Base-by-base conservation (phyloP, 2,113 vertebrate genomes). In the Amazona guildingii region DNA sequence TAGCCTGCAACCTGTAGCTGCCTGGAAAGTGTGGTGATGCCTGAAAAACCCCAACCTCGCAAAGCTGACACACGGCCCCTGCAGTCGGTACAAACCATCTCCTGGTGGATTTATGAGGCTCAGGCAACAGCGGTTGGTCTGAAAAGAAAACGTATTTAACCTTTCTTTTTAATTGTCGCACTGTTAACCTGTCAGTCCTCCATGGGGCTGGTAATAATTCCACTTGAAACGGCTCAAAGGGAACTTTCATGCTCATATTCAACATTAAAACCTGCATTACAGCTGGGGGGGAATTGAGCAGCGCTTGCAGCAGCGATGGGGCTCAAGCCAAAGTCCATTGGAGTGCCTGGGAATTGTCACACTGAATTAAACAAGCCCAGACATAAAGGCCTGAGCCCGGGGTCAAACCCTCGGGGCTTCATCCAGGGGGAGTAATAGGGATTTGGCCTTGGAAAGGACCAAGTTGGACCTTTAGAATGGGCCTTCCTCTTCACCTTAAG, bases 141-240 rank as follows among this genome's bases (percentile, higher is more conserved):
- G 89, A 91, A 96, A 94, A 96, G 93, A 92, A 97, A 97, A 96
- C 92, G 94, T 95, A 97, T 90, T 96, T 97, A 97, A 96, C 96
- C 96, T 97, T 97, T 96, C 97, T 84, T 92, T 97, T 97, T 97
- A 97, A 96, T 96, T 97, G 95, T 91, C 80, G 2, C 73, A 76
- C 87, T 93, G 94, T 95, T 97, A 97, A 96, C 97, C 92, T 96
- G 96, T 94, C 97, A 96, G 91, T 85, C 94, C 89, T 94, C 84
- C 94, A 86, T 0, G 87, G 92, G 67, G 88, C 74, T 96, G 91
- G 94, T 92, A 92, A 97, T 97, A 95, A 94, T 96, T 95, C 93
- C 0, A 0, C 96, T 93, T 93, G 73, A 84, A 97, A 91, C 13
- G n/a, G 77, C 92, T 96, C 92, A 74, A 78, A 97, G 95, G 92